Percentiles rank a stretch among this genome's conserved stretches.
Evolutionary conservation across 1,140 invertebrate species (phyloP).

Genomic region (Laupala kohalensis): DNA sequence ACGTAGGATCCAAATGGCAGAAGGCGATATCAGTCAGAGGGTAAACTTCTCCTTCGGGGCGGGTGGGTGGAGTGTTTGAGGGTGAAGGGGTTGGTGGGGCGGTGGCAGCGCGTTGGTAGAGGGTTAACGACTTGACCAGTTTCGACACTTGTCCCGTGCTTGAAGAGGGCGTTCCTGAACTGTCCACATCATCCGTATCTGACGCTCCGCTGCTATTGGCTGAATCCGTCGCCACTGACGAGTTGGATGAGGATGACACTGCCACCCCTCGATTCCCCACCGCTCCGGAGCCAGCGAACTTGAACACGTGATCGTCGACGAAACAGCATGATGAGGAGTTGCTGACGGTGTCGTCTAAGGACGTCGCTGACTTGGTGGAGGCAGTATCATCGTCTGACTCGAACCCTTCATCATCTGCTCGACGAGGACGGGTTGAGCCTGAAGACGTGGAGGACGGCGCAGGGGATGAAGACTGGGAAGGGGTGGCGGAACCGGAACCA

Average conservation of each 20-base stretch:
- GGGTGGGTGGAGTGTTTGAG: neutral
- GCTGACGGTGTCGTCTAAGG: conserved; percentile 14
- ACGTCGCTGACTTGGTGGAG: conserved; percentile 16
- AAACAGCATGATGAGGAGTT: conserved; percentile 11
- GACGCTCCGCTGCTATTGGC: conserved; percentile 27
- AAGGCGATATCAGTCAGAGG: conserved; percentile 19
- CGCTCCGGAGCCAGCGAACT: neutral
- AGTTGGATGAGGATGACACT: neutral
- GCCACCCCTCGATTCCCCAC: neutral
- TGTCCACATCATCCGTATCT: conserved; percentile 24
- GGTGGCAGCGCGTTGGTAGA: neutral
- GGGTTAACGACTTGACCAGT: neutral
- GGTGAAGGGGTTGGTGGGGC: neutral
- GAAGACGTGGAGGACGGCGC: conserved; percentile 12
- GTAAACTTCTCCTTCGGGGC: conserved; percentile 14
- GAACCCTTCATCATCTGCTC: conserved; percentile 27
- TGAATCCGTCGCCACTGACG: conserved; percentile 23
- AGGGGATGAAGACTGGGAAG: conserved; percentile 10
- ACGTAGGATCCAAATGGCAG: conserved; percentile 27
- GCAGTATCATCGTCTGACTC: conserved; percentile 28
- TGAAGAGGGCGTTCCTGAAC: conserved; percentile 10
- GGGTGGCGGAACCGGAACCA: neutral
- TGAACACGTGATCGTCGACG: conserved; percentile 16
- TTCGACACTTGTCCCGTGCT: neutral
- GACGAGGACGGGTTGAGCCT: neutral